These are phyloP conservation scores for Sarcophaga caerulescens DNA, from an alignment of 2,888 invertebrate genomes.

Conservation along the genomic window DNA sequence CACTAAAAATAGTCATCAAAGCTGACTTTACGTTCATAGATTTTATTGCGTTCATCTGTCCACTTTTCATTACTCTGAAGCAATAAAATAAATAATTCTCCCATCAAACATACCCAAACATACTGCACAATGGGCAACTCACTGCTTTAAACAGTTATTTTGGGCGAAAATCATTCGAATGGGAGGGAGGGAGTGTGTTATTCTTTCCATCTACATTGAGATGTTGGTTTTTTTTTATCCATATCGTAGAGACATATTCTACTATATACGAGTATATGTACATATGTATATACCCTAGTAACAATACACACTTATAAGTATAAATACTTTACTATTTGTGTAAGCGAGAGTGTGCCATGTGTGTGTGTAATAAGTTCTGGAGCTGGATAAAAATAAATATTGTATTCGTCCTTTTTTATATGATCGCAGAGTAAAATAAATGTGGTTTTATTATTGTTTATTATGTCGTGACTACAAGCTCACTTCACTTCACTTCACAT, in stretches of 20 bases:
- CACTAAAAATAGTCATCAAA: slow-evolving; percentile 42
- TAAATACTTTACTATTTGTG: too few relatives aligned
- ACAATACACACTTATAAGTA: too few relatives aligned
- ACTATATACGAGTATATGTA: too few relatives aligned
- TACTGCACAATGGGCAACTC: slow-evolving; percentile 8
- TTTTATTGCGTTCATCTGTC: slow-evolving; percentile 44
- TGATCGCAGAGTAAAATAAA: slow-evolving; percentile 43
- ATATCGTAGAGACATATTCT: too few relatives aligned
- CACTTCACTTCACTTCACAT: not conserved
- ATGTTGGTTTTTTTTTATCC: too few relatives aligned
- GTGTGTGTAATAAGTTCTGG: not conserved
- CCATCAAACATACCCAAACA: not conserved
- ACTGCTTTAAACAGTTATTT: too few relatives aligned
- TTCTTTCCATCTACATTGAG: too few relatives aligned
- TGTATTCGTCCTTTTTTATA: not conserved
- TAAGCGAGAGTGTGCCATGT: not conserved
- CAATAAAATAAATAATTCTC: slow-evolving; percentile 53
- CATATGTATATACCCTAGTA: too few relatives aligned
- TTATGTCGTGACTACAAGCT: slow-evolving; percentile 42
- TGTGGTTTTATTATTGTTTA: slow-evolving; percentile 59
- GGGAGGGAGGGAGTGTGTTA: too few relatives aligned
- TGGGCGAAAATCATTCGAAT: too few relatives aligned
- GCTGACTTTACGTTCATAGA: slow-evolving; percentile 34
- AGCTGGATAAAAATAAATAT: not conserved
- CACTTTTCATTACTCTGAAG: slow-evolving; percentile 30